Conservation (phyloP, 1,140 invertebrate genomes). For the Apolygus lucorum region DNA sequence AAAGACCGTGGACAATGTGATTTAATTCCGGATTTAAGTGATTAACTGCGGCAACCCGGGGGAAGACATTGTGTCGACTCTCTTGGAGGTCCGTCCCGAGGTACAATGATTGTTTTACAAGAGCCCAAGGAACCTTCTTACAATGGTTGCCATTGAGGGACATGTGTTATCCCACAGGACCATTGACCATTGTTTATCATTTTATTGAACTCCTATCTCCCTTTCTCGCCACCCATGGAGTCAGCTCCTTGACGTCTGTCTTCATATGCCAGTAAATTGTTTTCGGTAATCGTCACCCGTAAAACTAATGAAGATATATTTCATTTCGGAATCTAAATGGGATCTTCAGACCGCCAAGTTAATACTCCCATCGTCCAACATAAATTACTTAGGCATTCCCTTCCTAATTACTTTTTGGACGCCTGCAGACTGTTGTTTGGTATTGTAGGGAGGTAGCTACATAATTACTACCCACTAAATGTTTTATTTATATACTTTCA, state of each 20-base stretch:
- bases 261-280: conserved; percentile 9
- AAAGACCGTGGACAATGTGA: conserved; percentile 11
- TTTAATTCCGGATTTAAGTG: conserved; percentile 16
- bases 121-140: conserved; percentile 10
- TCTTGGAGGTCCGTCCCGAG: not conserved
- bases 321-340: conserved; percentile 3
- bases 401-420: too few relatives aligned
- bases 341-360: too few relatives aligned
- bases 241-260: conserved; percentile 12
- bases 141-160: conserved; percentile 16
- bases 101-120: conserved; percentile 11
- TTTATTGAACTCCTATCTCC: conserved; percentile 12
- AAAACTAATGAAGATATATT: conserved; percentile 15
- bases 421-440: too few relatives aligned
- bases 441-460: too few relatives aligned
- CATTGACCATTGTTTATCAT: conserved; percentile 15
- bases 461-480: too few relatives aligned
- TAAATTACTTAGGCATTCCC: too few relatives aligned
- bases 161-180: conserved; percentile 14
- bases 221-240: not conserved
- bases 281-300: not conserved
- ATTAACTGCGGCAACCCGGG: not conserved
- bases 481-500: too few relatives aligned
- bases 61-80: not conserved
- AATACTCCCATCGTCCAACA: too few relatives aligned